phyloP scores from a whole-genome alignment of 2,797 vertebrate genomes.

The Bufotes viridis region DNA sequence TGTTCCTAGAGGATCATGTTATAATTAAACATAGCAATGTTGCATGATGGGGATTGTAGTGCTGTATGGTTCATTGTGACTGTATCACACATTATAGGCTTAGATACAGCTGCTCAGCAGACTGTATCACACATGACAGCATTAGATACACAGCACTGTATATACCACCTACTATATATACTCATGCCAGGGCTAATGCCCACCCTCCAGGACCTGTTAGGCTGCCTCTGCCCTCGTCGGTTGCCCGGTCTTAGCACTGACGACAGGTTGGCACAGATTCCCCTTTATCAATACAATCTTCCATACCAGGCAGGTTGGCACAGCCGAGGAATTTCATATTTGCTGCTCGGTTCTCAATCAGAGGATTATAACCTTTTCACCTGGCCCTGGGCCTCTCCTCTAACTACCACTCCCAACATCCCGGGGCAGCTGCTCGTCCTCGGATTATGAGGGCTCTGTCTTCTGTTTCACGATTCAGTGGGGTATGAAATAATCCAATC shows the following conservation, averaged over 20 bases:
- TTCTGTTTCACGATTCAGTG: conserved; percentile 33
- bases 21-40: no score
- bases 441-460: not conserved
- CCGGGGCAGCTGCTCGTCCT: not conserved
- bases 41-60: no score
- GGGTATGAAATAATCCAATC: conserved; percentile 26
- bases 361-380: conserved; percentile 30
- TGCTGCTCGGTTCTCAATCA: not conserved
- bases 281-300: not conserved
- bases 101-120: no score
- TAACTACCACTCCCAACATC: conserved; percentile 14
- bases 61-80: no score
- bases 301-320: not conserved
- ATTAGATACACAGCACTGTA: no score
- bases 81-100: not conserved
- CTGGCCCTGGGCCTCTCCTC: not conserved
- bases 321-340: not conserved
- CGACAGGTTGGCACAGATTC: not conserved
- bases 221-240: not conserved
- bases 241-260: not conserved
- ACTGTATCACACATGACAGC: not conserved
- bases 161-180: no score
- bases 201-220: no score
- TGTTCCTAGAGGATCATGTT: no score
- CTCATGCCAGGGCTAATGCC: no score